Base-by-base conservation (phyloP, 2,797 vertebrate genomes). In the Hipposideros larvatus region DNA sequence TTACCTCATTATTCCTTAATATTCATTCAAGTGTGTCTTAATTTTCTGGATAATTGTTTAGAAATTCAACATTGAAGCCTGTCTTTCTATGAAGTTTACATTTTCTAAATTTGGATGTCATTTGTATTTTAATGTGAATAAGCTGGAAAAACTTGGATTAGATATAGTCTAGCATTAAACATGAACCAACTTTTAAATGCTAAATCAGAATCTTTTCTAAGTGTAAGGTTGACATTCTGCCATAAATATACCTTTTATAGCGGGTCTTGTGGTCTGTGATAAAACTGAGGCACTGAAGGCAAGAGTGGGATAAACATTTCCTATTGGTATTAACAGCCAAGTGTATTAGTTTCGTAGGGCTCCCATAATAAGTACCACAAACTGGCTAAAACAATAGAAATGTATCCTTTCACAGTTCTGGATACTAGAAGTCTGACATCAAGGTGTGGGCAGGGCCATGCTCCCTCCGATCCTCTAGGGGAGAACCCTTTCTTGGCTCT, bases 51-150 rank as follows among this genome's bases (percentile, higher is more conserved):
- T 83, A 77, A 68, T 85, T 28, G 74, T 94, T 55, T 28, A 84
- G 71, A 88, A 93, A 71, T 66, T 78, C 9, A 89, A 19, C 57
- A 65, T 66, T 71, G 16, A 85, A 75, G 8, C 14, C 26, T 88
- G 61, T 73, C 22, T 55, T 31, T 8, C 55, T 70, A 53, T 24
- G 1, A 88, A 77, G 9, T 83, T 95, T 87, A 22, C 37, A 71
- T 43, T 89, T 90, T 89, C 74, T 80, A 66, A n/a, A 90, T 90
- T 90, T 82, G 53, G 48, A 59, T 84, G n/a, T 48, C 34, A 83
- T 82, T 80, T 70, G 18, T 85, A 89, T 85, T 66, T 96, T 94
- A 84, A 87, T 87, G 43, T 84, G 63, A 96, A 87, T 66, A 86
- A 53, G 22, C 51, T 41, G 26, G 83, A 48, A 48, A 79, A 71